These are phyloP conservation scores for Scomber scombrus DNA, from an alignment of 2,113 vertebrate genomes.

Conservation along the genomic window DNA sequence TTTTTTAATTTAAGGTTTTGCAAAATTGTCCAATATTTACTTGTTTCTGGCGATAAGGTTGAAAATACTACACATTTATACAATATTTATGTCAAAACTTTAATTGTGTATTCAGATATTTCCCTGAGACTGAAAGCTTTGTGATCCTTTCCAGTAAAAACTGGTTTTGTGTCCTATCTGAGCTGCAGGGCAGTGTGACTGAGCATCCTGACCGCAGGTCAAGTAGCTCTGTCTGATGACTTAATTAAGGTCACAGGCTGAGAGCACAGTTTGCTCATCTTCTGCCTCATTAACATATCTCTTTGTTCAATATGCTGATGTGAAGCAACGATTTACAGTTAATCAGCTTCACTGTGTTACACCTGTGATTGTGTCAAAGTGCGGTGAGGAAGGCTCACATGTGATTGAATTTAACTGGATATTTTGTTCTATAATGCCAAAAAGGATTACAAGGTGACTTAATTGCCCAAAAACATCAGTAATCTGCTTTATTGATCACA, in stretches of 20 bases:
- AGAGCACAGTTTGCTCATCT: conserved; percentile 55
- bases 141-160: conserved; percentile 15
- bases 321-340: conserved; percentile 48
- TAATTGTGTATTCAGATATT: background rate
- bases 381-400: background rate
- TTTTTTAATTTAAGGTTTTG: background rate
- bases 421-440: conserved; percentile 8
- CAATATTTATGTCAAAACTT: background rate
- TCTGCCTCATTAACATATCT: conserved; percentile 65
- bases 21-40: background rate
- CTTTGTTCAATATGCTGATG: conserved; percentile 57
- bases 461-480: conserved; percentile 58
- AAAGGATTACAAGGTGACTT: conserved; percentile 16
- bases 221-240: conserved; percentile 81
- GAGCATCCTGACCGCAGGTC: conserved; percentile 76
- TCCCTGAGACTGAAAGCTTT: background rate
- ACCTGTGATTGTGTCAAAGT: conserved; percentile 3
- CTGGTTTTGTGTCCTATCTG: conserved; percentile 48
- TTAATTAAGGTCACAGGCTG: conserved; percentile 83
- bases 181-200: conserved; percentile 54
- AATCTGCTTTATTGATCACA: conserved; percentile 86
- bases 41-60: background rate
- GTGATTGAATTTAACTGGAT: background rate
- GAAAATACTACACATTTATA: background rate
- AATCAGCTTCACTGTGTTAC: conserved; percentile 13